These are phyloP conservation scores for Pseudomyrmex flavicornis DNA, from an alignment of 1,140 invertebrate genomes.

Conservation along the genomic window DNA sequence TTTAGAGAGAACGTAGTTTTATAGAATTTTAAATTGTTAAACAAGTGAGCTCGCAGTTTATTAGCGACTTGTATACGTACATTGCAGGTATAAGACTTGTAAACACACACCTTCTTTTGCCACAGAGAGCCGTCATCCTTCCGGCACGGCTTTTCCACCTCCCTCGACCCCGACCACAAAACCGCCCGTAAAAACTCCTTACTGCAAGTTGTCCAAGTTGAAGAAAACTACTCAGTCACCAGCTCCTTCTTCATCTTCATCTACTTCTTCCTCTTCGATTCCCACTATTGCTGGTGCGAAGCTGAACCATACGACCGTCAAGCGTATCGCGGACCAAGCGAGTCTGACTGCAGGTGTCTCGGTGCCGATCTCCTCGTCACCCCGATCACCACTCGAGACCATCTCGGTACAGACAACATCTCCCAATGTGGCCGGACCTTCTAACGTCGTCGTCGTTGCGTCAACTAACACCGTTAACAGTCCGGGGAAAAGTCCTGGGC, in stretches of 20 bases:
- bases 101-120: conserved; percentile 55
- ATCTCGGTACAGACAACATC: conserved; percentile 72
- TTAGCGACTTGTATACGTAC: neutral
- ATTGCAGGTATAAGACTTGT: conserved; percentile 33
- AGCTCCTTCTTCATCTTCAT: conserved; percentile 57
- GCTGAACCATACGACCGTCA: conserved; percentile 77
- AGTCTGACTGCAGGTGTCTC: conserved; percentile 62
- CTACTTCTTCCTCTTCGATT: conserved; percentile 42
- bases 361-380: conserved; percentile 71
- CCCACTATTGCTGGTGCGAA: conserved; percentile 42
- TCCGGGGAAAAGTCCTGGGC: conserved; percentile 33
- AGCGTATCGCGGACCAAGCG: conserved; percentile 72
- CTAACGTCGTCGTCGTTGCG: neutral
- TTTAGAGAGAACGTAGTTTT: neutral
- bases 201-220: conserved; percentile 83
- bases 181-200: conserved; percentile 80
- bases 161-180: conserved; percentile 78
- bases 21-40: neutral
- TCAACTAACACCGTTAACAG: conserved; percentile 49
- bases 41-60: neutral
- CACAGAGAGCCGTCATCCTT: conserved; percentile 82
- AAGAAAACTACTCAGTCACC: conserved; percentile 83
- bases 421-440: conserved; percentile 66
- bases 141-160: conserved; percentile 79
- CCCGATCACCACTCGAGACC: conserved; percentile 79